These are phyloP conservation scores for Dryococelus australis DNA, from an alignment of 2,888 invertebrate species.

Conservation along the genomic window DNA sequence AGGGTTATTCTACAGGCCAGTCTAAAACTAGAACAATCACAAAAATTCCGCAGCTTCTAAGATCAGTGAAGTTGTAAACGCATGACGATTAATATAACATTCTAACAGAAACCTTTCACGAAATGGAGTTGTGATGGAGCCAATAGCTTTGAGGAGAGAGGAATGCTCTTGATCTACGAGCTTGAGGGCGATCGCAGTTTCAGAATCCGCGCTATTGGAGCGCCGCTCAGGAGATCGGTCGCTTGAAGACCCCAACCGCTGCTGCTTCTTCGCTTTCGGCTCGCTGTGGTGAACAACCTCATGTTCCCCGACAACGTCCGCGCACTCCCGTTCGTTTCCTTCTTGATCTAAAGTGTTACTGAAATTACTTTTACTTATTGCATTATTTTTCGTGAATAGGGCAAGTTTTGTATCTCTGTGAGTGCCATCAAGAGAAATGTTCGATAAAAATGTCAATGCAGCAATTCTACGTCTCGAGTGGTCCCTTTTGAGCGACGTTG, in stretches of 20 bases:
- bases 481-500: slow-evolving; percentile 54
- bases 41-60: too few species aligned
- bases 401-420: slow-evolving; percentile 74
- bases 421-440: slow-evolving; percentile 93
- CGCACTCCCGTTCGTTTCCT: slow-evolving; percentile 55
- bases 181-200: slow-evolving; percentile 73
- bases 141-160: slow-evolving; percentile 44
- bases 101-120: slow-evolving; percentile 67
- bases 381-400: slow-evolving; percentile 53
- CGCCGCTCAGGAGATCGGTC: slow-evolving; percentile 60
- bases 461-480: slow-evolving; percentile 86
- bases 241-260: slow-evolving; percentile 30
- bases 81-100: too few species aligned
- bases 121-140: slow-evolving; percentile 59
- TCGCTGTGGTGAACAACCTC: slow-evolving; percentile 21
- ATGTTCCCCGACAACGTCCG: not conserved
- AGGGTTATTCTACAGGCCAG: too few species aligned
- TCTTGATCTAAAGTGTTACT: slow-evolving; percentile 45
- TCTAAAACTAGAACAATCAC: too few species aligned
- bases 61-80: too few species aligned
- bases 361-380: slow-evolving; percentile 26
- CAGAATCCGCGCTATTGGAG: slow-evolving; percentile 78
- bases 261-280: slow-evolving; percentile 33
- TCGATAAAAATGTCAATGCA: slow-evolving; percentile 92
- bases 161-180: slow-evolving; percentile 48